Evolutionary conservation across 2,113 vertebrate species (phyloP).

Genomic region (Anthoscopus minutus): DNA sequence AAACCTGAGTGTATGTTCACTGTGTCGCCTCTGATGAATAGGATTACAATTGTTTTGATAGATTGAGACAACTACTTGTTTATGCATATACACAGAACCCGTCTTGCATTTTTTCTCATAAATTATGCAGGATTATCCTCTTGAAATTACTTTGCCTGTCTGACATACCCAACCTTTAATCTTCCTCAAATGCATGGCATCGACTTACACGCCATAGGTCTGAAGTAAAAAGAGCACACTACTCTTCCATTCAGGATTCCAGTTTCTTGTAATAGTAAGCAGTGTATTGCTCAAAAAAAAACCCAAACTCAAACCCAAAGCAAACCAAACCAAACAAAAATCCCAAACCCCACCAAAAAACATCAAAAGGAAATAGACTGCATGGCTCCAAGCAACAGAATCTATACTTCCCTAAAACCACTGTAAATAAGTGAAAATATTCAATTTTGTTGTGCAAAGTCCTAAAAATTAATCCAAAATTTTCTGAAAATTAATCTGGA

Average conservation of each 20-base stretch:
- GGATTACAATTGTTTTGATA: conserved; percentile 10
- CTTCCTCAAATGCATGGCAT: background rate
- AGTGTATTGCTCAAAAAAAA: background rate
- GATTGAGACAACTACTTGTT: background rate
- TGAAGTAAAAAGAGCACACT: background rate
- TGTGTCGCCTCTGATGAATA: background rate
- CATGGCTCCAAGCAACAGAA: background rate
- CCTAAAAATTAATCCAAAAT: background rate
- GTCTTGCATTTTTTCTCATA: background rate
- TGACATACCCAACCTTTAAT: background rate
- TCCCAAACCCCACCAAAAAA: accelerated
- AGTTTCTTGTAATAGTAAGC: background rate
- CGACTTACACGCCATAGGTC: background rate
- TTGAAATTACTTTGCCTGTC: background rate
- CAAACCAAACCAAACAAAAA: background rate
- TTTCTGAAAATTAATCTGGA: background rate
- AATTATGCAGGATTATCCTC: conserved; percentile 9
- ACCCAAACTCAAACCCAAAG: too few species aligned
- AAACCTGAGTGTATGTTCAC: background rate
- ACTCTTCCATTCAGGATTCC: background rate
- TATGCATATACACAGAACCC: background rate
- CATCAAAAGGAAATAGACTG: background rate
- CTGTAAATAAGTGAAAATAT: background rate
- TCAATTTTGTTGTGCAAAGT: background rate
- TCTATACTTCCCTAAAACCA: background rate